A percentile compares a stretch with the other conserved stretches of the same genome.
These are phyloP conservation scores for Clarias macrocephalus DNA, from an alignment of 2,113 vertebrate species.

Conservation along the genomic window DNA sequence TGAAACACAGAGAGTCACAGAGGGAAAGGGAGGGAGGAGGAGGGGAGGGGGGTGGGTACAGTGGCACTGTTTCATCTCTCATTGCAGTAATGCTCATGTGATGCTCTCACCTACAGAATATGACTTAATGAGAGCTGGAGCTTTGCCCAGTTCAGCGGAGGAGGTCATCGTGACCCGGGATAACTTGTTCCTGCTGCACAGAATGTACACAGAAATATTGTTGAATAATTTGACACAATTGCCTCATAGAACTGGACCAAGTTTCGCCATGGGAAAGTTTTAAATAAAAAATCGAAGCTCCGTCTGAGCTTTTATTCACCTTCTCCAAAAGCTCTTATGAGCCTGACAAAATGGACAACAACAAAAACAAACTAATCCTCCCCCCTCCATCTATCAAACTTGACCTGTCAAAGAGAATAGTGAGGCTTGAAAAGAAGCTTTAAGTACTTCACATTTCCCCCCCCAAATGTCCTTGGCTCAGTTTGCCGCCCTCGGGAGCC, in stretches of 20 bases:
- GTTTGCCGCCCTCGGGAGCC: neutral
- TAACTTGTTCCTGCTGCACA: slow-evolving; percentile 20
- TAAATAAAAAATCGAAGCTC: neutral
- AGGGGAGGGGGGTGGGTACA: neutral
- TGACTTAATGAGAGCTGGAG: slow-evolving; percentile 47
- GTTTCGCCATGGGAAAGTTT: neutral
- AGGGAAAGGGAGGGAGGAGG: neutral
- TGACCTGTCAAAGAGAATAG: neutral
- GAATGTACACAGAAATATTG: neutral
- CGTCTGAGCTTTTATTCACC: neutral
- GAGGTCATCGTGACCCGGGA: slow-evolving; percentile 39
- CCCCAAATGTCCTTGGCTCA: slow-evolving; percentile 28
- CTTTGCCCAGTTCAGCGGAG: slow-evolving; percentile 36
- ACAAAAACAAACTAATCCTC: slow-evolving; percentile 19
- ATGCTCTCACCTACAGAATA: slow-evolving; percentile 33
- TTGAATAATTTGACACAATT: neutral
- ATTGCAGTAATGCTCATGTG: slow-evolving; percentile 26
- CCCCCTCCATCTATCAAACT: slow-evolving; percentile 18
- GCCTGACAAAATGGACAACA: slow-evolving; percentile 5
- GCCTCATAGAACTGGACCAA: neutral
- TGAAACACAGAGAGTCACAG: slow-evolving; percentile 3
- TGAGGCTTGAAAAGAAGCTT: slow-evolving; percentile 14
- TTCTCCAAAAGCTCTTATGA: neutral
- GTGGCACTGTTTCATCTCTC: slow-evolving; percentile 20
- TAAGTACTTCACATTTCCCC: neutral